Conservation (phyloP, 2,888 invertebrate species). For the Phragmatobia fuliginosa region DNA sequence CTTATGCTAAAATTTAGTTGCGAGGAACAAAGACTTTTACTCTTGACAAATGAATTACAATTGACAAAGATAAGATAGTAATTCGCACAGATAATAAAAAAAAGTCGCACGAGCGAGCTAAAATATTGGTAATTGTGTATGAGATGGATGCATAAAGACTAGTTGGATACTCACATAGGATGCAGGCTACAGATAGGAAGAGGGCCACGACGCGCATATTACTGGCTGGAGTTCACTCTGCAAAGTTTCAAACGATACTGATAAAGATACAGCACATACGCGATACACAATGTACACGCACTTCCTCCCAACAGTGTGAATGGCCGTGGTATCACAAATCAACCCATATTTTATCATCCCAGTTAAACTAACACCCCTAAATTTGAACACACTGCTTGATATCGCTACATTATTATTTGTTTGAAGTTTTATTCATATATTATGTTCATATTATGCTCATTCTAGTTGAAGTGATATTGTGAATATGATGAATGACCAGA, state of each 20-base stretch:
- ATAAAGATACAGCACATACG: conserved; percentile 45
- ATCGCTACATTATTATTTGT: conserved; percentile 25
- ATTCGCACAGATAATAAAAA: conserved; percentile 36
- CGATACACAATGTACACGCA: conserved; percentile 47
- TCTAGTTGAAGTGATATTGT: background rate
- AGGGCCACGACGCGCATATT: conserved; percentile 45
- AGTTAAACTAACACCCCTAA: conserved; percentile 59
- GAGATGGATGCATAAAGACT: background rate
- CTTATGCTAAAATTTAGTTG: background rate
- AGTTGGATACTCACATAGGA: conserved; percentile 60
- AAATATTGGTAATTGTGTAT: background rate
- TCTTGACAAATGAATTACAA: background rate
- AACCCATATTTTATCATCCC: conserved; percentile 57
- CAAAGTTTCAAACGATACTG: conserved; percentile 52
- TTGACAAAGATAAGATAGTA: background rate
- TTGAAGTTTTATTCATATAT: conserved; percentile 6
- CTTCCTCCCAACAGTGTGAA: conserved; percentile 74
- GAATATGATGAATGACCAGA: background rate
- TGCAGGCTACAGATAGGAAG: conserved; percentile 51
- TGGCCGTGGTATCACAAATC: conserved; percentile 65
- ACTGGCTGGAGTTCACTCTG: conserved; percentile 43
- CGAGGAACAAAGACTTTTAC: background rate
- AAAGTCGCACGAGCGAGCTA: conserved; percentile 21
- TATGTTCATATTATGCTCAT: background rate
- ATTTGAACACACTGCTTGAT: conserved; percentile 50